Evolutionary conservation across 2,797 vertebrate species (phyloP).

Genomic region (Eremophila alpestris): DNA sequence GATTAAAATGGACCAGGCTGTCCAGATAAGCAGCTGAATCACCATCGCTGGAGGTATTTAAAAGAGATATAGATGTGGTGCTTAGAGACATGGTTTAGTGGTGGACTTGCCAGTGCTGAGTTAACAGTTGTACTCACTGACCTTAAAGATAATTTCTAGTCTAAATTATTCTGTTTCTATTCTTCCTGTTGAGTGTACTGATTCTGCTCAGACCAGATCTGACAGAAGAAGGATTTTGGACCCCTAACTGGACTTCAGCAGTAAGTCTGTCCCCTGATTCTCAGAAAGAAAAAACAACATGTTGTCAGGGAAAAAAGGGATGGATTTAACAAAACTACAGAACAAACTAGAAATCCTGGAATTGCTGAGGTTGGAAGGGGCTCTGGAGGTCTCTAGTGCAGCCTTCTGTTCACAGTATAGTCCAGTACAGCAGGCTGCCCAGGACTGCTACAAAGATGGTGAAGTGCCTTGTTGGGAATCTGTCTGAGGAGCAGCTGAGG

Average conservation of each 20-base stretch:
- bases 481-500: fast-evolving
- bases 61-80: background rate
- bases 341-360: background rate
- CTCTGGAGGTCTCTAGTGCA: background rate
- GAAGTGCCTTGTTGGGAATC: background rate
- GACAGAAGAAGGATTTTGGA: background rate
- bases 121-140: background rate
- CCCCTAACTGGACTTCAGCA: background rate
- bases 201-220: background rate
- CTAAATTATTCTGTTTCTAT: background rate
- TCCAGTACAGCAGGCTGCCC: background rate
- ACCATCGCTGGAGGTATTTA: background rate
- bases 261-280: background rate
- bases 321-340: background rate
- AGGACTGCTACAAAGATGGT: background rate
- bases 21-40: background rate
- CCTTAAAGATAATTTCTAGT: background rate
- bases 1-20: background rate
- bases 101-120: background rate
- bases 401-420: background rate
- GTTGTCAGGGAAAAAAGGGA: background rate
- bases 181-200: background rate
- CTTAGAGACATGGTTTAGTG: background rate
- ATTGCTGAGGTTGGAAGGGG: background rate
- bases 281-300: background rate